These are phyloP conservation scores for Morpho deidamia DNA, from an alignment of 2,888 invertebrate genomes.

Conservation along the genomic window DNA sequence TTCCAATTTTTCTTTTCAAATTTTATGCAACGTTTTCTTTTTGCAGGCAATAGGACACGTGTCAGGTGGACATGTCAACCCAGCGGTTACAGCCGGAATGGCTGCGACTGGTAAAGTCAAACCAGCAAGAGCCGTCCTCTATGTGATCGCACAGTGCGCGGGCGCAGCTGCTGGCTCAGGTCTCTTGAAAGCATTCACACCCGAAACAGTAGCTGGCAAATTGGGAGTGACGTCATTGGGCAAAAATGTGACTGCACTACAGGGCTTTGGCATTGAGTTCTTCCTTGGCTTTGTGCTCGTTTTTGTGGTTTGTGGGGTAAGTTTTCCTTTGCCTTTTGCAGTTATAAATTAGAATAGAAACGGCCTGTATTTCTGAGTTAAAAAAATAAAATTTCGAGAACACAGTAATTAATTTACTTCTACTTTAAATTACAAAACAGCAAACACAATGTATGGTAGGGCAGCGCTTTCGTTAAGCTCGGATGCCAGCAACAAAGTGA, in stretches of 20 bases:
- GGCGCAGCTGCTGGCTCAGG: conserved; percentile 91
- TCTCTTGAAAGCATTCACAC: conserved; percentile 84
- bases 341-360: neutral
- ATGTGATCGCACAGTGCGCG: conserved; percentile 89
- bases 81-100: conserved; percentile 92
- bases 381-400: too few species aligned
- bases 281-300: conserved; percentile 93
- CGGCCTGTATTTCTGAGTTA: too few species aligned
- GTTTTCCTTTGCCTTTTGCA: conserved; percentile 27
- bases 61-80: conserved; percentile 95
- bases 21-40: neutral
- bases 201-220: conserved; percentile 76
- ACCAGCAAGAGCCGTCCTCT: conserved; percentile 84
- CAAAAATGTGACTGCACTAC: conserved; percentile 80
- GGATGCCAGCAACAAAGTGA: too few species aligned
- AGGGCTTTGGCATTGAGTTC: conserved; percentile 94
- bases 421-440: too few species aligned
- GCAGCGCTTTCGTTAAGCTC: too few species aligned
- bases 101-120: conserved; percentile 88
- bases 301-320: conserved; percentile 92
- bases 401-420: too few species aligned
- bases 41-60: conserved; percentile 88
- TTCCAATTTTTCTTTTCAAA: too few species aligned
- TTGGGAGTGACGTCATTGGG: conserved; percentile 85
- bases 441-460: too few species aligned